Conservation (phyloP, 2,797 vertebrate genomes). For the Pitangus sulphuratus region DNA sequence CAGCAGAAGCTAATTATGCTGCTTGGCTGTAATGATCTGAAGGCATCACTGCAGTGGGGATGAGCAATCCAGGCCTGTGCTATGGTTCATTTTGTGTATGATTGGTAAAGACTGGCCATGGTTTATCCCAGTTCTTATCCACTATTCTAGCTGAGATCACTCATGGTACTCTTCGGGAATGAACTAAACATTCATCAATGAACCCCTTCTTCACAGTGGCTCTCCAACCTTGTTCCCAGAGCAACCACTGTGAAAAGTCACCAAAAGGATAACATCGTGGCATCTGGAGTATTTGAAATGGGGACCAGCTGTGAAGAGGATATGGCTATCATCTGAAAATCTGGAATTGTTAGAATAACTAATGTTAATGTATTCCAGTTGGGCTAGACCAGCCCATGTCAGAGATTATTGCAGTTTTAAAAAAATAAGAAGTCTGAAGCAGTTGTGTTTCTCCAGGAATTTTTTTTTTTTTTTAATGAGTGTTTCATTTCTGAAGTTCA, state of each 20-base stretch:
- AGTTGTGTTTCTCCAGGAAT: background rate
- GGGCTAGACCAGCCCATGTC: background rate
- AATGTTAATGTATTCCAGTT: slow-evolving; percentile 4
- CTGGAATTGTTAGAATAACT: background rate
- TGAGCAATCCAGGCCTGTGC: background rate
- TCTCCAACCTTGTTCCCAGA: background rate
- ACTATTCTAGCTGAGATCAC: background rate
- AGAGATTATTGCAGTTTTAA: background rate
- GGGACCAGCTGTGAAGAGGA: background rate
- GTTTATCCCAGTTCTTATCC: background rate
- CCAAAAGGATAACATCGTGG: background rate
- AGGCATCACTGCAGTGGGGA: background rate
- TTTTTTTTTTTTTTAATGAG: background rate
- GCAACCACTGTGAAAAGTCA: background rate
- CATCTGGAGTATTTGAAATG: background rate
- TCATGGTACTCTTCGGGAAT: background rate
- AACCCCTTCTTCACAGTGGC: background rate
- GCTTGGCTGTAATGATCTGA: background rate
- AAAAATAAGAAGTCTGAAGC: background rate
- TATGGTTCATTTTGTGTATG: fast-evolving
- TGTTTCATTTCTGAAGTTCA: slow-evolving; percentile 39
- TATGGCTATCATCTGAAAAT: background rate
- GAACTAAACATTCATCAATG: background rate
- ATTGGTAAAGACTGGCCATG: background rate
- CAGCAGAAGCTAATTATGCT: background rate